These are phyloP conservation scores for Aphelenchoides avenae DNA, from an alignment of 1,140 invertebrate genomes.

Conservation along the genomic window DNA sequence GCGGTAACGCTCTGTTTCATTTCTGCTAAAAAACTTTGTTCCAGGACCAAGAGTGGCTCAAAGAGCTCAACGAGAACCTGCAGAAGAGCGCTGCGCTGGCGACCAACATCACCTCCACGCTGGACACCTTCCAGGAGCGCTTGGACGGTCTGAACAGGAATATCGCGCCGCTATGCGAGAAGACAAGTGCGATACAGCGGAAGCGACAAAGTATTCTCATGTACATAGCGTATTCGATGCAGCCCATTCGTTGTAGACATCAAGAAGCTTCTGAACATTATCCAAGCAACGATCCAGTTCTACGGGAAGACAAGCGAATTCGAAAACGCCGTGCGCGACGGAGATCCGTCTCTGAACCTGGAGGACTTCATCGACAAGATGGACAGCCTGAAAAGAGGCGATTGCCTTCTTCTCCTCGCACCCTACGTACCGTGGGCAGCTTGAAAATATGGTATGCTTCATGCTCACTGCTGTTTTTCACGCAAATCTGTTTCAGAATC, in stretches of 20 bases:
- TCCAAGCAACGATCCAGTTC: constrained; percentile 59
- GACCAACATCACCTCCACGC: no score
- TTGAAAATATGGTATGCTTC: constrained; percentile 51
- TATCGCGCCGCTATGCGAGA: constrained; percentile 45
- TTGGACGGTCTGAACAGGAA: constrained; percentile 41
- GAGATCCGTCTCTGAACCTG: constrained; percentile 40
- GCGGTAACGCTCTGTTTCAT: no score
- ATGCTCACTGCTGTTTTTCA: not conserved
- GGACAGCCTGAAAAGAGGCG: constrained; percentile 53
- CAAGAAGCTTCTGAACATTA: constrained; percentile 54
- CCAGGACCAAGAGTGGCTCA: no score
- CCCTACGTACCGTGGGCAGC: constrained; percentile 46
- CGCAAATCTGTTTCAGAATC: constrained; percentile 24
- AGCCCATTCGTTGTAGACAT: constrained; percentile 43
- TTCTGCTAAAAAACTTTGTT: no score
- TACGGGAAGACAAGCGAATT: constrained; percentile 55
- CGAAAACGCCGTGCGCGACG: constrained; percentile 44
- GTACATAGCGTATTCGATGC: not conserved
- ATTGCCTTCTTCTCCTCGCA: constrained; percentile 52
- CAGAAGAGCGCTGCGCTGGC: no score
- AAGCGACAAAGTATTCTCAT: constrained; percentile 53
- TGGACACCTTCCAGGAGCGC: constrained; percentile 46
- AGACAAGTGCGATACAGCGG: constrained; percentile 47
- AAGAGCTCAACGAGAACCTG: no score
- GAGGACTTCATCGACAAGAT: constrained; percentile 55